A percentile compares a stretch with the other conserved stretches of the same genome.
These are phyloP conservation scores for Trachymyrmex septentrionalis DNA, from an alignment of 1,140 invertebrate species.

Conservation along the genomic window DNA sequence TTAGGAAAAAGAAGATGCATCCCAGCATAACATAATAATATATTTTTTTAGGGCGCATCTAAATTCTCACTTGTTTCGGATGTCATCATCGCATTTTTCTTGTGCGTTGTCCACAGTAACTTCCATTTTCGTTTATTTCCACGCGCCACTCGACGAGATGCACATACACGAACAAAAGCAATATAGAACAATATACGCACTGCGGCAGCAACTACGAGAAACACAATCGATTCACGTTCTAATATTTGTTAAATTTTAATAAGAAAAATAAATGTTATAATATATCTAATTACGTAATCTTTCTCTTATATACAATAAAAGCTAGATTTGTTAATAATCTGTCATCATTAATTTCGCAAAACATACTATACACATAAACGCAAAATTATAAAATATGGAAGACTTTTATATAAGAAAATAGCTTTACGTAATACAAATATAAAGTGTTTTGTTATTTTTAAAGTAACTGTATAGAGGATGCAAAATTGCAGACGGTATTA, in stretches of 20 bases:
- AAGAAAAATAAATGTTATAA: not conserved
- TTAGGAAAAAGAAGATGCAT: slow-evolving; percentile 17
- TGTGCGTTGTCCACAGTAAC: slow-evolving; percentile 45
- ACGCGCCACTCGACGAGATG: slow-evolving; percentile 22
- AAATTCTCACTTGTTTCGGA: slow-evolving; percentile 54
- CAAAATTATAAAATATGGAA: not conserved
- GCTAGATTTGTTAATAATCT: not conserved
- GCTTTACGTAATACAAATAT: not conserved
- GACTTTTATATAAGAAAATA: not conserved
- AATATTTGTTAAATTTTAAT: slow-evolving; percentile 20
- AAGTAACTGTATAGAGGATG: too few species aligned
- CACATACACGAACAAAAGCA: slow-evolving; percentile 47
- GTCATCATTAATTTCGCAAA: not conserved
- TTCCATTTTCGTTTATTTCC: slow-evolving; percentile 60
- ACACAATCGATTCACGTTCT: slow-evolving; percentile 12
- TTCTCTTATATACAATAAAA: not conserved
- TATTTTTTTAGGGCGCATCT: slow-evolving; percentile 46
- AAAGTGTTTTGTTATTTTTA: not conserved
- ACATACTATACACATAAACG: not conserved
- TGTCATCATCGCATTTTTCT: slow-evolving; percentile 53
- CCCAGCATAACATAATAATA: slow-evolving; percentile 43
- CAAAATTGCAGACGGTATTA: too few species aligned
- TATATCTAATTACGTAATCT: not conserved
- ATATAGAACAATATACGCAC: slow-evolving; percentile 51
- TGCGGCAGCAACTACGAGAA: slow-evolving; percentile 52